Evolutionary conservation across 2,888 invertebrate genomes (phyloP).

Genomic region (Ecdyonurus torrentis): DNA sequence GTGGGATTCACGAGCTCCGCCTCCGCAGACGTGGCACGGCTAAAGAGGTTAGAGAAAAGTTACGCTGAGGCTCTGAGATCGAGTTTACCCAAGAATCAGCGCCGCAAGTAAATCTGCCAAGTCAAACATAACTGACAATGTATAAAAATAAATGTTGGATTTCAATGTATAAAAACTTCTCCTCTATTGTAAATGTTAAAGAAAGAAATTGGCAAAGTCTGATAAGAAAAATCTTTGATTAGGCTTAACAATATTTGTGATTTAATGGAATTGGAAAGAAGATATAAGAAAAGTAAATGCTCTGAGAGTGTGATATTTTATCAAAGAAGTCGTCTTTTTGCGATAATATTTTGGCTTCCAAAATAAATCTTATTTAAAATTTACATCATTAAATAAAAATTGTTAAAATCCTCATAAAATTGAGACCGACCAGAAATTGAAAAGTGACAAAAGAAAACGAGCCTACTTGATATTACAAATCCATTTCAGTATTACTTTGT

Average conservation of each 20-base stretch:
- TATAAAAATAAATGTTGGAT: background rate
- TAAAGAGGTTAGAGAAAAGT: constrained; percentile 63
- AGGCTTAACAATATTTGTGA: no score
- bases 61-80: constrained; percentile 59
- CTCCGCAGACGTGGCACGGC: constrained; percentile 65
- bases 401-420: no score
- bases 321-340: background rate
- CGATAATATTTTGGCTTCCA: background rate
- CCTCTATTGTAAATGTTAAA: background rate
- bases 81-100: constrained; percentile 12
- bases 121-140: no score
- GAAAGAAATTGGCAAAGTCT: no score
- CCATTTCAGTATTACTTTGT: background rate
- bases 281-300: background rate
- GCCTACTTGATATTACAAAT: no score
- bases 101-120: background rate
- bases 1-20: constrained; percentile 7
- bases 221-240: no score
- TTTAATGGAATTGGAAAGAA: background rate
- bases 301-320: background rate
- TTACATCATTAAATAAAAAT: no score
- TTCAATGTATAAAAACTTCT: background rate
- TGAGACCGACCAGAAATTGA: no score
- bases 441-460: no score
- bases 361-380: background rate